Conservation (phyloP, 1,140 invertebrate species). For the Papilio polytes region DNA sequence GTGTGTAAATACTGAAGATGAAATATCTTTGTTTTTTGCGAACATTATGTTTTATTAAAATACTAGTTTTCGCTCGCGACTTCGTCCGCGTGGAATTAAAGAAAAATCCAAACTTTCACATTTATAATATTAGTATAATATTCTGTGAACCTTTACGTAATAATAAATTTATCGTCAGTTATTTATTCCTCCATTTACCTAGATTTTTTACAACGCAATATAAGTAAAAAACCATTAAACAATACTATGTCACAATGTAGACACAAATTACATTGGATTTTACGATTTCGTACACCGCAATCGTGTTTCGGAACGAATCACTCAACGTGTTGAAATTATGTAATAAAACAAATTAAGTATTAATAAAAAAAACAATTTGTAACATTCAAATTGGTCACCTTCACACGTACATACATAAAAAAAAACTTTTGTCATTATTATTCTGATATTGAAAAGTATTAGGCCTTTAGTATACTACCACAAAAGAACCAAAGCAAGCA, state of each 20-base stretch:
- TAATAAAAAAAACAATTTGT: conserved; percentile 19
- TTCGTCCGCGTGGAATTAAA: too few relatives aligned
- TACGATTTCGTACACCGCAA: conserved; percentile 4
- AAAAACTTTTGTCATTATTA: background rate
- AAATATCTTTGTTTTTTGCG: too few relatives aligned
- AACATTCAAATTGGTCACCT: conserved; percentile 8
- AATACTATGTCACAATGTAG: background rate
- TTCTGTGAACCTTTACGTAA: background rate
- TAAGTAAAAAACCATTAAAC: background rate
- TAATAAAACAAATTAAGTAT: conserved; percentile 22
- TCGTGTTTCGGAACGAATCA: conserved; percentile 9
- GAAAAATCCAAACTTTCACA: too few relatives aligned
- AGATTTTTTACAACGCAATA: background rate
- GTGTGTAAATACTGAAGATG: too few relatives aligned
- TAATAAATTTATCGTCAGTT: background rate
- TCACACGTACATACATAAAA: conserved; percentile 12
- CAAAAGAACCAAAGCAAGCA: background rate
- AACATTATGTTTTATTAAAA: too few relatives aligned
- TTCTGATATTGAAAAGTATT: background rate
- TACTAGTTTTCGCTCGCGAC: too few relatives aligned
- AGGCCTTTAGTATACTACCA: background rate
- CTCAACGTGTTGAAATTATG: conserved; percentile 20
- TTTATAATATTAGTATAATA: too few relatives aligned
- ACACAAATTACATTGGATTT: background rate
- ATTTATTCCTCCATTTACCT: conserved; percentile 2